A percentile compares a stretch with the other conserved stretches of the same genome.
Evolutionary conservation across 35 echinoderm and acorn worm genomes (phyloP).

Genomic region (Holothuria glaberrima): DNA sequence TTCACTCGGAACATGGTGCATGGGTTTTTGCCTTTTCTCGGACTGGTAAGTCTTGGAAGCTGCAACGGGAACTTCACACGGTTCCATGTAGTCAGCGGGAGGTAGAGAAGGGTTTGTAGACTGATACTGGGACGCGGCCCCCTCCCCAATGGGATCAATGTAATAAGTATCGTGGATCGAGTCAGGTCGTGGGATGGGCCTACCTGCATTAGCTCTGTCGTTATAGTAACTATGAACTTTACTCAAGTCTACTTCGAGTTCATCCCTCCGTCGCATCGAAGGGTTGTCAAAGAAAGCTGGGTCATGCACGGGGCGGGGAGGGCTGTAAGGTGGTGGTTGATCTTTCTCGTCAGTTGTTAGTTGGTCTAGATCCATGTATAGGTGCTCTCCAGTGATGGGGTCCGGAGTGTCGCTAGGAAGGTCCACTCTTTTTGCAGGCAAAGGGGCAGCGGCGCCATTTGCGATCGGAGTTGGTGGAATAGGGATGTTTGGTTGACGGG

Average conservation of each 20-base stretch:
- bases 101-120: background rate
- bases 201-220: background rate
- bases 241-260: background rate
- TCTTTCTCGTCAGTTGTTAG: background rate
- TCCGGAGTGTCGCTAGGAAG: background rate
- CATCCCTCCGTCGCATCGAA: constrained; percentile 4
- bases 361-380: constrained; percentile 43
- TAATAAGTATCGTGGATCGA: constrained; percentile 6
- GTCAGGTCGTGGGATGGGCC: background rate
- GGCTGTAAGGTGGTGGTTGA: constrained; percentile 36
- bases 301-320: background rate
- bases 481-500: constrained; percentile 40
- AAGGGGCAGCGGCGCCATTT: background rate
- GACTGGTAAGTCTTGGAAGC: background rate
- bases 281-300: constrained; percentile 20
- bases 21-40: background rate
- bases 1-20: background rate
- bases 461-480: constrained; percentile 39
- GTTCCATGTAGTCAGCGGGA: constrained; percentile 42
- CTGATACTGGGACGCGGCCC: background rate
- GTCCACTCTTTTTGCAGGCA: background rate
- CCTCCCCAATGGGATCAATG: constrained; percentile 1
- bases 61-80: background rate
- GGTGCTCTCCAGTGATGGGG: constrained; percentile 8
- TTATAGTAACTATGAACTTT: constrained; percentile 9